Conservation (phyloP, 2,113 vertebrate genomes). For the Chamaea fasciata region DNA sequence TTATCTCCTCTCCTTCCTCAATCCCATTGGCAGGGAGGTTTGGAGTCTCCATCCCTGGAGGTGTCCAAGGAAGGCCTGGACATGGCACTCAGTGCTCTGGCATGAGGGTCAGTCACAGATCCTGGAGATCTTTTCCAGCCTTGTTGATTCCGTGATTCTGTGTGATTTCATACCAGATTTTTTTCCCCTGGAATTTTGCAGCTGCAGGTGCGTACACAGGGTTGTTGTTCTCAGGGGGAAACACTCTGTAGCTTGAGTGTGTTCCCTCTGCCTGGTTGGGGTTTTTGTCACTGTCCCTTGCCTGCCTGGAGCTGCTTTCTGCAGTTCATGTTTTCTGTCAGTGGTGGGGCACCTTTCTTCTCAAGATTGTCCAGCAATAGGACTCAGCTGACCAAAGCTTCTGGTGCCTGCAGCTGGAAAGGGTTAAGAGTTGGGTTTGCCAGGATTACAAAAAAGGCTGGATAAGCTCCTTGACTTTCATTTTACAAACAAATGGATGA, state of each 20-base stretch:
- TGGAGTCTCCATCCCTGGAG: neutral
- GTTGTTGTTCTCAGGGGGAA: neutral
- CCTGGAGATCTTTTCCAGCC: neutral
- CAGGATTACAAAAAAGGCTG: neutral
- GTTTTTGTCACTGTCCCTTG: neutral
- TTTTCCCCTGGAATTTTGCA: neutral
- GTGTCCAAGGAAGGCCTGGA: neutral
- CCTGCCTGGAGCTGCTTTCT: neutral
- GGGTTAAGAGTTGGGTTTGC: neutral
- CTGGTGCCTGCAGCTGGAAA: neutral
- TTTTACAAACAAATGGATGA: neutral
- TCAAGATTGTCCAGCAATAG: neutral
- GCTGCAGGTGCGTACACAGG: neutral
- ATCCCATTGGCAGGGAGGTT: neutral
- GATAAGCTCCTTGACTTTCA: neutral
- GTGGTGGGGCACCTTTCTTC: neutral
- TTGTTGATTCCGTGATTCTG: fast-evolving
- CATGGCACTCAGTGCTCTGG: neutral
- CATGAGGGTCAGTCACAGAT: neutral
- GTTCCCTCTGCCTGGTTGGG: neutral
- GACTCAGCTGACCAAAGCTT: neutral
- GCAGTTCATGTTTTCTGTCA: neutral
- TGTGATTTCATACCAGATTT: neutral
- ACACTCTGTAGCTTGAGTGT: fast-evolving
- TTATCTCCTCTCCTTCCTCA: neutral